Base-by-base conservation (phyloP, 2,888 invertebrate species). In the Ophion costatus region DNA sequence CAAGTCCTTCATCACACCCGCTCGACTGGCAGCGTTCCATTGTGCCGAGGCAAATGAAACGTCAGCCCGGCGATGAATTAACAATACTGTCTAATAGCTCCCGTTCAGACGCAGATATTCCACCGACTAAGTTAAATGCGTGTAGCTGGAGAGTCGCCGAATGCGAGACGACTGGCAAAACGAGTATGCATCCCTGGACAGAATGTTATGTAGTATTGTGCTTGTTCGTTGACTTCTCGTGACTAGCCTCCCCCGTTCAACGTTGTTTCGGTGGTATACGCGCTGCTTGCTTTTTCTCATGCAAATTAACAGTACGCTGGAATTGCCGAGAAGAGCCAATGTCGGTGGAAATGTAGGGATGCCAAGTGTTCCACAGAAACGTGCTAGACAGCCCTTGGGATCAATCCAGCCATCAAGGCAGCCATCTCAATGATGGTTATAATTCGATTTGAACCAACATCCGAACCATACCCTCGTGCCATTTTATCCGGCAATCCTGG, bases 1-100 rank as follows among this genome's bases (percentile, higher is more conserved):
- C 84, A 77, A 67, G 77, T 67, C 77, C 80, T 84, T 78, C 71
- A 67, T 80, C 80, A 61, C 76, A 75, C 77, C 38, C 63, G 45
- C 82, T 70, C 67, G 80, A 71, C 80, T 82, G 81, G 76, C 74
- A 82, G 71, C 74, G 42, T 63, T 76, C 85, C 79, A 91, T 91
- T 91, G 90, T 91, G 81, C 87, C 59, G 74, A 84, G 87, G 89
- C 88, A 92, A 92, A 92, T 92, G 92, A 92, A 92, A 92, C 89
- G 92, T 92, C 92, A 92, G 89, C 87, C 87, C 87, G 91, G 91
- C 91, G 90, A 91, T 90, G 91, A 92, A 92, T 92, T 92, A 92
- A 92, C 92, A 92, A 92, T 92, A 92, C 91, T 91, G 91, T 92
- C 92, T 90, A 91, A 92, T 92, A 89, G 89, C 89, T 80, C 66